A percentile compares a stretch with the other conserved stretches of the same genome.
These are phyloP conservation scores for Pao palembangensis DNA, from an alignment of 2,113 vertebrate genomes.

Conservation along the genomic window DNA sequence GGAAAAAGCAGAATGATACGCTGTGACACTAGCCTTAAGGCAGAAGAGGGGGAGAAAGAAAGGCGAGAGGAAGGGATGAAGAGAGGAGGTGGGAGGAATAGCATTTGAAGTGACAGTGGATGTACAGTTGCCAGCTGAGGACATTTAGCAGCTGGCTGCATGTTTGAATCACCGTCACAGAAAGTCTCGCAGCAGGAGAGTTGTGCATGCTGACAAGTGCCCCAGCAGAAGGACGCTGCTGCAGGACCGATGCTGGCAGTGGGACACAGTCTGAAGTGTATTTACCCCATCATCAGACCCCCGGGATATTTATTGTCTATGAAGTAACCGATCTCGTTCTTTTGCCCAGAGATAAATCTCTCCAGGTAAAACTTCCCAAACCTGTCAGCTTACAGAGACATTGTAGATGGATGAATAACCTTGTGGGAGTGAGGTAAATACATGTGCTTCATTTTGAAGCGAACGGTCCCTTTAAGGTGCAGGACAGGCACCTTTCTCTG, in stretches of 20 bases:
- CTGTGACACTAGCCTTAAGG: constrained; percentile 56
- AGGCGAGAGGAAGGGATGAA: constrained; percentile 31
- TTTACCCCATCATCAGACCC: neutral
- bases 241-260: neutral
- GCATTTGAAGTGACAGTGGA: constrained; percentile 37
- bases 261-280: neutral
- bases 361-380: neutral
- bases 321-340: neutral
- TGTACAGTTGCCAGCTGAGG: constrained; percentile 59
- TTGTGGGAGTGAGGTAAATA: neutral
- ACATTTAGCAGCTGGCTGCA: constrained; percentile 62
- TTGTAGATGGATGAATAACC: neutral
- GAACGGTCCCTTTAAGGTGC: neutral
- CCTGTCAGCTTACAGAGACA: neutral
- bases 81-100: constrained; percentile 14
- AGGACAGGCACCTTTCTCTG: neutral
- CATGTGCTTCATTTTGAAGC: too few species aligned
- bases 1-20: constrained; percentile 33
- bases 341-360: neutral
- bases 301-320: too few species aligned
- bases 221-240: neutral
- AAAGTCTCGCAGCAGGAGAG: constrained; percentile 26
- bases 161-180: constrained; percentile 51
- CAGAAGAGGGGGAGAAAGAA: constrained; percentile 6
- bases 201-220: constrained; percentile 6